phyloP scores from a whole-genome alignment of 2,797 vertebrate genomes.

The Octomys mimax region DNA sequence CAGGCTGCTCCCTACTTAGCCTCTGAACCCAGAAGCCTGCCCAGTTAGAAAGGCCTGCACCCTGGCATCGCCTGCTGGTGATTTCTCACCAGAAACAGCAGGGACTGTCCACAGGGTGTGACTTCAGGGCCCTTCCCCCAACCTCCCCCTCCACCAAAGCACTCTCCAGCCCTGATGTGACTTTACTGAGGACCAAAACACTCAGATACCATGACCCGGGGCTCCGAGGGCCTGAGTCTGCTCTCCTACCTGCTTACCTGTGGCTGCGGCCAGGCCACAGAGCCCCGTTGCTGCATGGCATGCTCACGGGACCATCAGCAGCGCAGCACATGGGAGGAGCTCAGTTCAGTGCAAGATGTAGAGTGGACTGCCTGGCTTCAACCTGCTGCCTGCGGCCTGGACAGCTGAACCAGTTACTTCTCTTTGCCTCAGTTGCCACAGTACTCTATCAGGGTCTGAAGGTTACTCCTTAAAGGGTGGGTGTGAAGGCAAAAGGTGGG shows the following conservation, averaged over 20 bases:
- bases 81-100: background rate
- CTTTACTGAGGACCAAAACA: constrained; percentile 24
- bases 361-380: background rate
- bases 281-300: background rate
- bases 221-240: background rate
- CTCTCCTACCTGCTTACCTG: background rate
- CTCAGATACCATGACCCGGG: background rate
- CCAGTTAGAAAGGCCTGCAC: background rate
- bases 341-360: background rate
- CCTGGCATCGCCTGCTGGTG: background rate
- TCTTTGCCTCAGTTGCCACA: background rate
- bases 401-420: constrained; percentile 1
- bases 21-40: background rate
- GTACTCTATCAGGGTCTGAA: background rate
- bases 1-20: background rate
- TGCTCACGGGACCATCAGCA: background rate
- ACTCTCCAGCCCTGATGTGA: background rate
- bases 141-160: background rate
- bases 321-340: background rate
- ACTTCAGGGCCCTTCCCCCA: background rate
- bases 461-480: background rate
- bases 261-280: background rate
- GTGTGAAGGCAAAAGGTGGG: background rate
- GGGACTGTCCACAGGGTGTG: background rate
- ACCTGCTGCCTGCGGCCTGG: background rate